phyloP scores from a whole-genome alignment of 1,140 invertebrate species.

The Cydia amplana region DNA sequence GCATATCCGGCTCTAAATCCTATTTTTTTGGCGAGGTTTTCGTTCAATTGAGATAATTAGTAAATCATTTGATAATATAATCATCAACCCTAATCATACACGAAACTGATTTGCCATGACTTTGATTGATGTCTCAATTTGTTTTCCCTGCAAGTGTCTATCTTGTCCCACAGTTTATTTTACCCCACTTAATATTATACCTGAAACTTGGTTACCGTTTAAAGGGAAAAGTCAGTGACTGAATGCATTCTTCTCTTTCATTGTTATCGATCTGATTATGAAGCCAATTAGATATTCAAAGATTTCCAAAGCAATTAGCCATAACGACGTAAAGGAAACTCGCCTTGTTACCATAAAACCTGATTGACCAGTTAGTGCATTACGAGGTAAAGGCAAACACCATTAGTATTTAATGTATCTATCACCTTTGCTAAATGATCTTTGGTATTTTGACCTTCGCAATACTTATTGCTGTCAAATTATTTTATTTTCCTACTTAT shows the following conservation, averaged over 20 bases:
- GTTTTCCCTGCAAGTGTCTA: too few species aligned
- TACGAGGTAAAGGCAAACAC: neutral
- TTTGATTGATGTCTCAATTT: too few species aligned
- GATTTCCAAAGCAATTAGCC: slow-evolving; percentile 1
- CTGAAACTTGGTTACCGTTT: too few species aligned
- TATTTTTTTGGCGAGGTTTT: neutral
- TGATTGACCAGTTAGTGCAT: slow-evolving; percentile 5
- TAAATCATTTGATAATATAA: neutral
- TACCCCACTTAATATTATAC: too few species aligned
- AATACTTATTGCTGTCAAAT: neutral
- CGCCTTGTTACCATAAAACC: neutral
- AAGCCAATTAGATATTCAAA: neutral
- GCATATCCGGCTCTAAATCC: neutral
- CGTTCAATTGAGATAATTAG: too few species aligned
- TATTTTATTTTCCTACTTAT: too few species aligned
- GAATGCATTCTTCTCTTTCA: neutral
- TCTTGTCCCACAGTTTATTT: too few species aligned
- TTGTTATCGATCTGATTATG: neutral
- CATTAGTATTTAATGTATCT: slow-evolving; percentile 5
- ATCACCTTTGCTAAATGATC: neutral
- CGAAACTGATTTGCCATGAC: too few species aligned
- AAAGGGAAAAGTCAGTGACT: too few species aligned
- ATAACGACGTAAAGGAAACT: slow-evolving; percentile 4
- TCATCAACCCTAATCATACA: neutral
- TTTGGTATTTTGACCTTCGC: neutral